Conservation (phyloP, 2,888 invertebrate genomes). For the Dermolepida albohirtum region DNA sequence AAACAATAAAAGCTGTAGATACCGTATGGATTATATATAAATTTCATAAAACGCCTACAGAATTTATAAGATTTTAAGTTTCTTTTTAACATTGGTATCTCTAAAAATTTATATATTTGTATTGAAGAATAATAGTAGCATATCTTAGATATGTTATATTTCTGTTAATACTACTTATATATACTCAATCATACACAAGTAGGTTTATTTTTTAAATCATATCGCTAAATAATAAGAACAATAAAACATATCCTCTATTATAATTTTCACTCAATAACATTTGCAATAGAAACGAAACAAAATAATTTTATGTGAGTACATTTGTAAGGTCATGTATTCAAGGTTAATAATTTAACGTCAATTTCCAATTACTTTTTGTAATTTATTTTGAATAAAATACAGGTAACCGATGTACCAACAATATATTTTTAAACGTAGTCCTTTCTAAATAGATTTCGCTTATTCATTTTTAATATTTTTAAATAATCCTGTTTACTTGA, state of each 20-base stretch:
- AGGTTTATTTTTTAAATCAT: too few species aligned
- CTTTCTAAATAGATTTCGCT: background rate
- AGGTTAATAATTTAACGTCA: slow-evolving; percentile 11
- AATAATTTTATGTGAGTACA: background rate
- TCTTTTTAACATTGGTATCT: background rate
- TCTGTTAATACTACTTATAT: too few species aligned
- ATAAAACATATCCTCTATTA: slow-evolving; percentile 31
- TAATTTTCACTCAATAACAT: slow-evolving; percentile 4
- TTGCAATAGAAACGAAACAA: slow-evolving; percentile 3
- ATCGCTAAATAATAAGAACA: slow-evolving; percentile 15
- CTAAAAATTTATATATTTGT: background rate
- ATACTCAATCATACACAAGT: too few species aligned
- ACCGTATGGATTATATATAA: slow-evolving; percentile 5
- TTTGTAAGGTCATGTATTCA: slow-evolving; percentile 31
- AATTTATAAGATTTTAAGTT: background rate
- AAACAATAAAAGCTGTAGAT: background rate
- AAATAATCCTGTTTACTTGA: slow-evolving; percentile 40
- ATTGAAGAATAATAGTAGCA: too few species aligned
- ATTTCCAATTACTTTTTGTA: too few species aligned
- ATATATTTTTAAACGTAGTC: background rate
- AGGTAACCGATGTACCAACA: background rate
- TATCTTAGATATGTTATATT: too few species aligned
- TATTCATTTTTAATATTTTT: background rate
- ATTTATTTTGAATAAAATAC: too few species aligned
- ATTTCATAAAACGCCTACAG: background rate